Evolutionary conservation across 64 coral and sea anemone species (phyloP).

Genomic region (Montipora foliosa): DNA sequence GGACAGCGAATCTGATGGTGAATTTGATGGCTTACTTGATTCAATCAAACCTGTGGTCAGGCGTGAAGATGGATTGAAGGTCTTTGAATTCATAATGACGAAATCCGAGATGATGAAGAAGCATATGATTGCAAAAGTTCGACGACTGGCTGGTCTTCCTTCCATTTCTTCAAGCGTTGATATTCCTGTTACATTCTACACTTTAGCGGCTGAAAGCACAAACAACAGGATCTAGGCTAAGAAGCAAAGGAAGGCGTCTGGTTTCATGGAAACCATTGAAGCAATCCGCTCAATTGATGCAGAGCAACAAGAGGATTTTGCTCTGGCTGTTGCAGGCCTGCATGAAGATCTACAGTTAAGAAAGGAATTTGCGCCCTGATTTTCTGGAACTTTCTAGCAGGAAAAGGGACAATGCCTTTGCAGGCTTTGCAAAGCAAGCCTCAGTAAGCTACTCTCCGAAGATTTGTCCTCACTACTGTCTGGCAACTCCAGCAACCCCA

Average conservation of each 20-base stretch:
- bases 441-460: too few species aligned
- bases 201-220: neutral
- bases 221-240: slow-evolving; percentile 23
- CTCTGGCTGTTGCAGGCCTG: neutral
- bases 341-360: neutral
- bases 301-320: slow-evolving; percentile 38
- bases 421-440: neutral
- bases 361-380: neutral
- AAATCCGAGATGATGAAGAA: slow-evolving; percentile 27
- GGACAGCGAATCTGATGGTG: neutral
- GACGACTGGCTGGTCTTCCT: neutral
- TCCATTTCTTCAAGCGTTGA: neutral
- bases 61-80: neutral
- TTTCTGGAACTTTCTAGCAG: neutral
- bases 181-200: slow-evolving; percentile 19
- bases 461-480: too few species aligned
- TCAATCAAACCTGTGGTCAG: neutral
- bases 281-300: neutral
- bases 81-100: neutral
- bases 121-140: slow-evolving; percentile 6
- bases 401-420: neutral
- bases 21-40: slow-evolving; percentile 13
- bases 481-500: too few species aligned
- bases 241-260: slow-evolving; percentile 5
- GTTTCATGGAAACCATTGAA: slow-evolving; percentile 33